A percentile compares a stretch with the other conserved stretches of the same genome.
Evolutionary conservation across 1,140 invertebrate genomes (phyloP).

Genomic region (Lepidurus couesii): DNA sequence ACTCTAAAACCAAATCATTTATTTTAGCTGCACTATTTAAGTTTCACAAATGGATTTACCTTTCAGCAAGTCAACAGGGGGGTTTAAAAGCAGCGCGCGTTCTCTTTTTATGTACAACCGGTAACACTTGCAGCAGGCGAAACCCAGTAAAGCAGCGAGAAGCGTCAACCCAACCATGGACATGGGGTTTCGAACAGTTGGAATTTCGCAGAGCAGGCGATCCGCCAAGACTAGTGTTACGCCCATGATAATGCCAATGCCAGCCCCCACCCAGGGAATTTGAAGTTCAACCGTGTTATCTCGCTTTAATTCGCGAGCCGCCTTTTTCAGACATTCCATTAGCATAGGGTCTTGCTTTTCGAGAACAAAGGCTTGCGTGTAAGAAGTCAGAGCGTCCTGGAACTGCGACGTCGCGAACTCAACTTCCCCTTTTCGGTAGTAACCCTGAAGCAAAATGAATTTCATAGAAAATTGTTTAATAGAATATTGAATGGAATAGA

Average conservation of each 20-base stretch:
- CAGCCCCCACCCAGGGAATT: slow-evolving; percentile 67
- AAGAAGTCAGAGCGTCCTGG: slow-evolving; percentile 63
- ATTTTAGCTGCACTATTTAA: slow-evolving; percentile 19
- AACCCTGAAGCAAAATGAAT: slow-evolving; percentile 53
- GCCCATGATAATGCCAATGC: slow-evolving; percentile 64
- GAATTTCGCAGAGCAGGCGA: slow-evolving; percentile 58
- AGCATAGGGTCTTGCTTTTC: slow-evolving; percentile 63
- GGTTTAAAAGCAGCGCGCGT: slow-evolving; percentile 50
- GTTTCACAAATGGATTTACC: slow-evolving; percentile 37
- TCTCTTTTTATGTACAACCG: slow-evolving; percentile 53
- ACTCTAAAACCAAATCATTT: not conserved
- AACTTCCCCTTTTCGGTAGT: slow-evolving; percentile 71
- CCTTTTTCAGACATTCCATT: slow-evolving; percentile 57
- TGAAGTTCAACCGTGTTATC: slow-evolving; percentile 57
- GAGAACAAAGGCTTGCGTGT: slow-evolving; percentile 58
- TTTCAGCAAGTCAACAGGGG: slow-evolving; percentile 50
- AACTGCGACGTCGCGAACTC: slow-evolving; percentile 63
- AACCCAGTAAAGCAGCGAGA: slow-evolving; percentile 54
- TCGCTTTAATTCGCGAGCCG: slow-evolving; percentile 55
- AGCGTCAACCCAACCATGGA: slow-evolving; percentile 55
- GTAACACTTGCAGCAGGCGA: slow-evolving; percentile 50
- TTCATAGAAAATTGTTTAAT: not conserved
- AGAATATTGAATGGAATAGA: not conserved
- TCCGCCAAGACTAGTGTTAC: slow-evolving; percentile 64
- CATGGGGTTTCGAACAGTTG: slow-evolving; percentile 55